Conservation (phyloP, 2,797 vertebrate species). For the Chelon auratus region DNA sequence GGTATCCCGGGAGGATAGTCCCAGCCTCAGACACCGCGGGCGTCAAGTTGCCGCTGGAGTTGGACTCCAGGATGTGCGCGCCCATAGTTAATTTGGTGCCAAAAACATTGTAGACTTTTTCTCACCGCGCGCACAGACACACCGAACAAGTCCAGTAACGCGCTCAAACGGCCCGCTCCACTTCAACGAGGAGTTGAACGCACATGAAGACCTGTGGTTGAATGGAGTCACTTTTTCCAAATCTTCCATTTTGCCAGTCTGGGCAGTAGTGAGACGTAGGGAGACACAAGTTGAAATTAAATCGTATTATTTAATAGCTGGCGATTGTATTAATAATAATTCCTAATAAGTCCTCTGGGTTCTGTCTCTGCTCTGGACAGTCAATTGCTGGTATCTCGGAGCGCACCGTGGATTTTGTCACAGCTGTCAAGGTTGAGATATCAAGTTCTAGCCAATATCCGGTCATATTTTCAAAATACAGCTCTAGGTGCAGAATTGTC, state of each 20-base stretch:
- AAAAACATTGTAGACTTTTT: slow-evolving; percentile 47
- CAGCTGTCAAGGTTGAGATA: not conserved
- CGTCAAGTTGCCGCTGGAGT: slow-evolving; percentile 81
- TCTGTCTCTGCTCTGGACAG: slow-evolving; percentile 1
- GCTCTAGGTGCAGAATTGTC: accelerated
- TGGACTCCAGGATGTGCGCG: slow-evolving; percentile 76
- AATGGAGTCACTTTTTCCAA: slow-evolving; percentile 26
- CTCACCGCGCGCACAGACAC: slow-evolving; percentile 37
- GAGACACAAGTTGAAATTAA: not conserved
- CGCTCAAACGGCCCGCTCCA: slow-evolving; percentile 48
- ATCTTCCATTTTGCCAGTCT: slow-evolving; percentile 45
- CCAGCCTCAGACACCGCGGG: slow-evolving; percentile 68
- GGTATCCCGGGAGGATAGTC: slow-evolving; percentile 76
- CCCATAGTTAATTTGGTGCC: slow-evolving; percentile 75
- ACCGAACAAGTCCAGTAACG: slow-evolving; percentile 36
- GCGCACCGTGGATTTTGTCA: slow-evolving; percentile 60
- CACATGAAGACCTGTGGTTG: slow-evolving; percentile 24
- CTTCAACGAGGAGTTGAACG: slow-evolving; percentile 47
- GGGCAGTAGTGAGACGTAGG: not conserved
- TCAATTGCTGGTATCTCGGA: slow-evolving; percentile 16
- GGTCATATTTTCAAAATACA: slow-evolving; percentile 60
- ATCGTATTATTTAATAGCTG: not conserved
- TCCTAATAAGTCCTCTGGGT: slow-evolving; percentile 8
- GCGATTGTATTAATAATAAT: no score
- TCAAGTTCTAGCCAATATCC: slow-evolving; percentile 35